These are phyloP conservation scores for Meganola albula DNA, from an alignment of 2,888 invertebrate genomes.

Conservation along the genomic window DNA sequence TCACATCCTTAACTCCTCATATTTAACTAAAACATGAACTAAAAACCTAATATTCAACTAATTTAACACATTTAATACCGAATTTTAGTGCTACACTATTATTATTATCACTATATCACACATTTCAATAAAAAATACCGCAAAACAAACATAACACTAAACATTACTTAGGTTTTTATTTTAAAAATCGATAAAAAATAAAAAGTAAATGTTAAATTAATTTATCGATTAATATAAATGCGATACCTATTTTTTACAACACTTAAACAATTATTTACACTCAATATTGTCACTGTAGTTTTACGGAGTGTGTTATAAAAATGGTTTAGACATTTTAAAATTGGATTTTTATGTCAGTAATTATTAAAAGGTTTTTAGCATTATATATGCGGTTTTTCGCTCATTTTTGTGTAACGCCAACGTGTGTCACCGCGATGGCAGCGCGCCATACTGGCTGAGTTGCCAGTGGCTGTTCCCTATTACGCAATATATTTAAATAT, in stretches of 20 bases:
- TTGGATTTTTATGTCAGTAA: constrained; percentile 29
- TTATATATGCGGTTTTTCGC: constrained; percentile 36
- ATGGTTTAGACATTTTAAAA: constrained; percentile 45
- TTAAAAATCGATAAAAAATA: background rate
- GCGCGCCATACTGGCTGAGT: background rate
- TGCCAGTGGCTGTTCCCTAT: background rate
- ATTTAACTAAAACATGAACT: constrained; percentile 48
- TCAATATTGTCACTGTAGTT: constrained; percentile 28
- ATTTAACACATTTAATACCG: too few relatives aligned
- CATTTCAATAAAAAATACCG: constrained; percentile 6
- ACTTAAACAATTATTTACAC: constrained; percentile 28
- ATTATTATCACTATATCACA: constrained; percentile 12
- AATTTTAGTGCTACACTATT: constrained; percentile 18
- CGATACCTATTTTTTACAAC: constrained; percentile 15
- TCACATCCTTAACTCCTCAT: constrained; percentile 41
- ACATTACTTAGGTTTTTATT: constrained; percentile 2
- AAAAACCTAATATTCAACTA: too few relatives aligned
- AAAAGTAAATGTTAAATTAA: constrained; percentile 15
- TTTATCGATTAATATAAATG: constrained; percentile 27
- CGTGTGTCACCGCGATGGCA: background rate
- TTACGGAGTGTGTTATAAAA: constrained; percentile 58
- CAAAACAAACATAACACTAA: constrained; percentile 7
- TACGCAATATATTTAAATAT: background rate
- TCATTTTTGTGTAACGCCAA: constrained; percentile 32
- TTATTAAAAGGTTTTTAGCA: constrained; percentile 49